A percentile compares a stretch with the other conserved stretches of the same genome.
phyloP scores from a whole-genome alignment of 2,113 vertebrate genomes.

The Corythoichthys haematopterus region DNA sequence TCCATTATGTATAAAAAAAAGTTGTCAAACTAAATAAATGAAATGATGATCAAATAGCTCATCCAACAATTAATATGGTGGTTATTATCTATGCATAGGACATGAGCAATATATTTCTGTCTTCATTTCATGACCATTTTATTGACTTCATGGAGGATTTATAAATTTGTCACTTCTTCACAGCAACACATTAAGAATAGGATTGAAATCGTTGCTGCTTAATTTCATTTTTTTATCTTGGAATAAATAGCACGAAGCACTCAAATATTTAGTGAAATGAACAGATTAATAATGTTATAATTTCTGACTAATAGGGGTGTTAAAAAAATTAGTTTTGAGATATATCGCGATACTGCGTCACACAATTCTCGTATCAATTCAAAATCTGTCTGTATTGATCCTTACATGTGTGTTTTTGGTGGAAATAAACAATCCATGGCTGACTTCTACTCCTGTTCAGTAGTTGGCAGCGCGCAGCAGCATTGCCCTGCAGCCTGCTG shows the following conservation, averaged over 20 bases:
- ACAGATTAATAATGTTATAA: background rate
- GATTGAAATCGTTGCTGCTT: background rate
- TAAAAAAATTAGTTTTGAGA: no score
- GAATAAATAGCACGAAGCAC: background rate
- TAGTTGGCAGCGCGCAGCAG: no score
- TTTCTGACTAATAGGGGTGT: background rate
- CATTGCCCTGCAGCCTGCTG: no score
- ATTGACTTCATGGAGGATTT: background rate
- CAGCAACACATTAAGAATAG: background rate
- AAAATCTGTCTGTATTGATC: no score
- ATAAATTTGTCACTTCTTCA: background rate
- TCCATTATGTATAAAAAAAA: background rate
- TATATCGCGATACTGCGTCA: no score
- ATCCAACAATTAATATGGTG: background rate
- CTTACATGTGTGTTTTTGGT: no score
- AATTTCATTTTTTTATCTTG: background rate
- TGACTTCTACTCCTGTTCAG: no score
- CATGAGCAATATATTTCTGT: background rate
- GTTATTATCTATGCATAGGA: background rate
- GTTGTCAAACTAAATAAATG: background rate
- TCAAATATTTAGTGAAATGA: background rate
- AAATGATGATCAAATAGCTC: background rate
- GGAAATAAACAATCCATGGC: no score
- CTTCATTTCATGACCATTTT: background rate
- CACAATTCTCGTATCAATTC: no score